phyloP scores from a whole-genome alignment of 1,140 invertebrate genomes.

The Lepidurus packardi region DNA sequence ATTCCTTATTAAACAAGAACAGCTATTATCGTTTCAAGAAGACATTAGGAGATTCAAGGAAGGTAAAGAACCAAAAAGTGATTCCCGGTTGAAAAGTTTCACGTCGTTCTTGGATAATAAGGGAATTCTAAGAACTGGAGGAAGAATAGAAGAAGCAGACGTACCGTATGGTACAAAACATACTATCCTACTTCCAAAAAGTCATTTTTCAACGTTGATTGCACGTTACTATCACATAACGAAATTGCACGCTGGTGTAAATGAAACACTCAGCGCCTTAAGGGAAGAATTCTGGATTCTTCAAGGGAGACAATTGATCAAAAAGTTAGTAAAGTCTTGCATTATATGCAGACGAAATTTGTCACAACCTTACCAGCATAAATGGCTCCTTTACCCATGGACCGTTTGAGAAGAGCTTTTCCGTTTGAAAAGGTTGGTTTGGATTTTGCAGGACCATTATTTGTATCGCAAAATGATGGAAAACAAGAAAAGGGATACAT shows the following conservation, averaged over 20 bases:
- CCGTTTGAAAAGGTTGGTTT: background rate
- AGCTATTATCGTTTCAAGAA: background rate
- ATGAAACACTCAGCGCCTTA: constrained; percentile 25
- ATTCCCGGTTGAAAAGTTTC: background rate
- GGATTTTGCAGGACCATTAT: background rate
- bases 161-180: background rate
- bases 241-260: constrained; percentile 31
- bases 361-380: background rate
- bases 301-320: constrained; percentile 25
- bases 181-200: constrained; percentile 26
- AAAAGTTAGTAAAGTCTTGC: constrained; percentile 23
- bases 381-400: background rate
- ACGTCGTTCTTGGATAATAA: background rate
- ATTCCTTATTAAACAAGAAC: background rate
- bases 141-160: too few relatives aligned
- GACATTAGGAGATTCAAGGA: background rate
- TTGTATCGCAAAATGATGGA: background rate
- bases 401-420: constrained; percentile 1
- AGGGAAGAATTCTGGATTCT: constrained; percentile 35
- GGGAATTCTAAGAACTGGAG: background rate
- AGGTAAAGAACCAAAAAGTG: background rate
- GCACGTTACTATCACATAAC: background rate
- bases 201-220: constrained; percentile 28
- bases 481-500: background rate
- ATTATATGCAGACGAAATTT: constrained; percentile 23